Evolutionary conservation across 2,888 invertebrate genomes (phyloP).

Genomic region (Pollenia griseotomentosa): DNA sequence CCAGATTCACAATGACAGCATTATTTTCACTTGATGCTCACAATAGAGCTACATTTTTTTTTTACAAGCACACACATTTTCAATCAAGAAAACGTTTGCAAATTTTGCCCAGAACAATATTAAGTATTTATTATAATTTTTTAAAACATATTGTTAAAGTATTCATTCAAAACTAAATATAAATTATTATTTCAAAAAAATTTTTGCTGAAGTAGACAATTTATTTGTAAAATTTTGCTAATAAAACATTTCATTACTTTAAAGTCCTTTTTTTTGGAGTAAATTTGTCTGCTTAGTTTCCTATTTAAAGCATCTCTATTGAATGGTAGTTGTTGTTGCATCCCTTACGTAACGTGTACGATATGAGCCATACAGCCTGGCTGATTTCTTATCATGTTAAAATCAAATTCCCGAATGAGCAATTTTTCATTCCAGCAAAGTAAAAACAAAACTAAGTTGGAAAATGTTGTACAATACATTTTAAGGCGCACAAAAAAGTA

Average conservation of each 20-base stretch:
- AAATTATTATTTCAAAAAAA: too few species aligned
- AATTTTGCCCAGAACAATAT: too few species aligned
- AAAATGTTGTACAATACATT: conserved; percentile 49
- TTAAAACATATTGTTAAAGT: too few species aligned
- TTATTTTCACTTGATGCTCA: too few species aligned
- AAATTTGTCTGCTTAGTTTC: conserved; percentile 2
- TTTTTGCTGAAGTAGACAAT: too few species aligned
- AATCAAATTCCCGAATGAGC: conserved; percentile 83
- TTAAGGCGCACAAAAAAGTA: conserved; percentile 23
- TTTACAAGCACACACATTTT: too few species aligned
- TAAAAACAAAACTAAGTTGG: conserved; percentile 75
- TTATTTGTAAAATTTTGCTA: background rate
- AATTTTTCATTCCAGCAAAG: conserved; percentile 82
- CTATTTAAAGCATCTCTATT: conserved; percentile 24
- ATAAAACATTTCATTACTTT: conserved; percentile 25
- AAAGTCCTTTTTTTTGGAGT: background rate
- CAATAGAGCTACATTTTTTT: too few species aligned
- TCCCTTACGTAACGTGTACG: conserved; percentile 50
- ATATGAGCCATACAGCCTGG: conserved; percentile 33
- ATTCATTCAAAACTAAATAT: too few species aligned
- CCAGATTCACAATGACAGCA: too few species aligned
- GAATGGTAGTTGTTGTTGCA: conserved; percentile 41
- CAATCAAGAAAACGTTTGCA: too few species aligned
- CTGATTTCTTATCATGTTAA: conserved; percentile 80
- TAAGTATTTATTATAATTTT: too few species aligned